Evolutionary conservation across 2,888 invertebrate genomes (phyloP), one percentile per base, ranked within the genome.

Genomic region (Amblyjoppa fuscipennis): DNA sequence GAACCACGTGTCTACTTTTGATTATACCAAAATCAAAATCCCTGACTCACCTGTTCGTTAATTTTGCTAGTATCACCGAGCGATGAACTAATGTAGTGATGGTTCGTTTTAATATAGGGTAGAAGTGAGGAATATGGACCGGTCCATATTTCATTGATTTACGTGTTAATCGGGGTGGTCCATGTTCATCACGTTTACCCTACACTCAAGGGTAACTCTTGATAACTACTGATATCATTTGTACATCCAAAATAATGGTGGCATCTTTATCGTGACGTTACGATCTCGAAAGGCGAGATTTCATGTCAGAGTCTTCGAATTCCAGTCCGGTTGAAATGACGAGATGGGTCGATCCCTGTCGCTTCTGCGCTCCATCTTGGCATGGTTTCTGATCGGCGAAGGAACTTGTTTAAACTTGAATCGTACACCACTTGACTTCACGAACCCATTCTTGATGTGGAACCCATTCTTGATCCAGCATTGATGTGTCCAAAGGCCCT

Each of bases 331-430:
- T 38, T 71, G 34, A 70, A 45, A 84, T 73, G 81, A 76, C 78
- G 87, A 88, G 86, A 79, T 81, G 85, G 88, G 88, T 68, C 80
- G 86, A 84, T 87, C 83, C 53, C 38, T 75, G 85, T 86, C 81
- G 88, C 81, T 84, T 80, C 77, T 73, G 83, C 88, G 84, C 84
- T 84, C 82, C 85, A 81, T 84, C 82, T 75, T 76, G 71, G 82
- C 70, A 68, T 80, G 76, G 82, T 73, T 68, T 51, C 59, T 69
- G 79, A 88, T 87, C 84, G 84, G 86, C 86, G 86, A 84, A 87
- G 83, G 80, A 87, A 84, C 81, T 75, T 79, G 81, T 84, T 87
- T 81, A 59, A 73, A 41, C 76, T 71, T 83, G 73, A 68, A 78
- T 69, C 59, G 51, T 59, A 74, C 34, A 77, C 56, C 76, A 82